These are phyloP conservation scores for Parambassis ranga DNA, from an alignment of 2,797 vertebrate species.

Conservation along the genomic window DNA sequence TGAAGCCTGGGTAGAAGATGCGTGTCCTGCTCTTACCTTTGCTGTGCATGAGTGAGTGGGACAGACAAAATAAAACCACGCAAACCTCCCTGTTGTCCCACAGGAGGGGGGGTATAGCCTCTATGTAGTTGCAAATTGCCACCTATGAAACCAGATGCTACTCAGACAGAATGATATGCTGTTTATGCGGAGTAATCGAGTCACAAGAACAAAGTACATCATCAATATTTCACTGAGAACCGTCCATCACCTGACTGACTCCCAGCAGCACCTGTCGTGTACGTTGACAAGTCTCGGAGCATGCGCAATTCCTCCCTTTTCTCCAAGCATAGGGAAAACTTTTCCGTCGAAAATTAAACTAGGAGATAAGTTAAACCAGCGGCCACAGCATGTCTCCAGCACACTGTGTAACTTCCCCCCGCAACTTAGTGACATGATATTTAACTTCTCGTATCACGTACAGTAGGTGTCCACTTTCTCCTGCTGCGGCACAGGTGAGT, in stretches of 20 bases:
- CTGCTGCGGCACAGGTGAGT: constrained; percentile 42
- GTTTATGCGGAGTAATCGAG: neutral
- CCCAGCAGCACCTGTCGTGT: constrained; percentile 12
- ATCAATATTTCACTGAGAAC: constrained; percentile 50
- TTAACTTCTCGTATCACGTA: neutral
- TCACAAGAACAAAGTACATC: neutral
- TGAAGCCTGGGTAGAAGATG: neutral
- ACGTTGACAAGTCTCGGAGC: neutral
- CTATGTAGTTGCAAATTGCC: neutral
- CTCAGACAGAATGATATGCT: neutral
- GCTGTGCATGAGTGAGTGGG: neutral
- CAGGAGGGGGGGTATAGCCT: neutral
- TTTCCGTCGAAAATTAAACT: neutral
- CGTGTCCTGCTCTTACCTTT: neutral
- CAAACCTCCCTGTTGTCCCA: neutral
- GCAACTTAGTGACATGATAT: neutral
- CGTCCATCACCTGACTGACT: constrained; percentile 41
- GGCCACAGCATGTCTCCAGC: fast-evolving
- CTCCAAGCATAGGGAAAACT: neutral
- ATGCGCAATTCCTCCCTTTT: constrained; percentile 14
- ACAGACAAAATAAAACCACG: neutral
- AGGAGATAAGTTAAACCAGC: fast-evolving
- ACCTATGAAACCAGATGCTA: neutral
- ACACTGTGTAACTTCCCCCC: fast-evolving
- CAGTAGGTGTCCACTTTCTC: neutral